phyloP scores from a whole-genome alignment of 2,113 vertebrate genomes.

The Synchiropus splendidus region DNA sequence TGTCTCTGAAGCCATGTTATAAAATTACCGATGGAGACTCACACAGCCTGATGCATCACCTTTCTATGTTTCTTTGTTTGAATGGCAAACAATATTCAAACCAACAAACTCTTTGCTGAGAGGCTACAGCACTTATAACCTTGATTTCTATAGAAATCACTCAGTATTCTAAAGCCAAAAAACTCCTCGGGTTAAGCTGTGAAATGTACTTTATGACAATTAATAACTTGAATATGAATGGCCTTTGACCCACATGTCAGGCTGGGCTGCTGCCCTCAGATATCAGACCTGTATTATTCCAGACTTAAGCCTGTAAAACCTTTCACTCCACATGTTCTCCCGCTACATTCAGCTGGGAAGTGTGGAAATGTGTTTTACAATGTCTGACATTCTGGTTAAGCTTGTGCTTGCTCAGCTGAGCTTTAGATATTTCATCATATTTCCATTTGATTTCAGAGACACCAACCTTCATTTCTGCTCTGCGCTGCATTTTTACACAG shows the following conservation, averaged over 20 bases:
- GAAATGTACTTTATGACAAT: no score
- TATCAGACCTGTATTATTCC: constrained; percentile 40
- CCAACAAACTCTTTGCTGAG: no score
- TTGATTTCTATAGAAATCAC: no score
- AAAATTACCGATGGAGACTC: no score
- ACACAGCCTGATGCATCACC: no score
- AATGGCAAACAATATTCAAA: no score
- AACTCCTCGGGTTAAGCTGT: no score
- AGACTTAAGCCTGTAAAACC: constrained; percentile 51
- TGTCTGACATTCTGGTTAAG: constrained; percentile 50
- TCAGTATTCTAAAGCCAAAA: no score
- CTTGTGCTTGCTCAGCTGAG: constrained; percentile 62
- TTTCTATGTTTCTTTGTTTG: no score
- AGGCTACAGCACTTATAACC: no score
- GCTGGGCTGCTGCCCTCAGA: constrained; percentile 6
- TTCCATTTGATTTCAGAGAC: constrained; percentile 47
- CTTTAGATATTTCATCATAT: constrained; percentile 59
- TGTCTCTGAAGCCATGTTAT: no score
- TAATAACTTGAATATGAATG: constrained; percentile 16
- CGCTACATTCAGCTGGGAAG: constrained; percentile 48
- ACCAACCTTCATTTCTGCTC: constrained; percentile 52
- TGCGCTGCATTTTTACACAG: constrained; percentile 43
- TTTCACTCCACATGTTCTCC: constrained; percentile 43
- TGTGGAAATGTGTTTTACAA: constrained; percentile 60
- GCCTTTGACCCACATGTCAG: constrained; percentile 1